Evolutionary conservation across 1,140 invertebrate species (phyloP).

Genomic region (Nasonia longicornis): DNA sequence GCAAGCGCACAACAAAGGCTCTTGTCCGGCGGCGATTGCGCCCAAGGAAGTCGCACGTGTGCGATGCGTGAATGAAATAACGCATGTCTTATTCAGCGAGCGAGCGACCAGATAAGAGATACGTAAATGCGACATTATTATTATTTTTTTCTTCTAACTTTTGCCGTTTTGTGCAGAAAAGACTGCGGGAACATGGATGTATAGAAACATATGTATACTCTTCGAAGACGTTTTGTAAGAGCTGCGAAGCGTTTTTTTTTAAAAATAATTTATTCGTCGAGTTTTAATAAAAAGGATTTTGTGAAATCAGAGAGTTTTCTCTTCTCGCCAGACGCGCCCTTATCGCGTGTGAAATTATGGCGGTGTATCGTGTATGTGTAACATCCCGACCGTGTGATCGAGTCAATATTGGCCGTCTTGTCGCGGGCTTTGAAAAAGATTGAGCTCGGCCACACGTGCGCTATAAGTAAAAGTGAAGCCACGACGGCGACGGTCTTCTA

Average conservation of each 20-base stretch:
- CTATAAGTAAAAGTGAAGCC: not conserved
- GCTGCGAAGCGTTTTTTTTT: not conserved
- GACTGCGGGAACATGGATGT: not conserved
- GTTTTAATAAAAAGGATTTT: not conserved
- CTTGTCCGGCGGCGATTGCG: slow-evolving; percentile 6
- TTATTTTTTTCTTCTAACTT: not conserved
- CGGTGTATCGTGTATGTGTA: too few species aligned
- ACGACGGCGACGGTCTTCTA: not conserved
- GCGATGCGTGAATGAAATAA: slow-evolving; percentile 20
- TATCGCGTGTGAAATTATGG: too few species aligned
- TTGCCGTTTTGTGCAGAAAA: not conserved
- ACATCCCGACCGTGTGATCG: too few species aligned
- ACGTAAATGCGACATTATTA: not conserved
- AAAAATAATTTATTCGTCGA: not conserved
- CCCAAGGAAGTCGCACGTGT: slow-evolving; percentile 25
- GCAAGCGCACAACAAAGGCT: slow-evolving; percentile 5
- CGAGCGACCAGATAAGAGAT: not conserved
- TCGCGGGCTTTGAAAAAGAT: not conserved
- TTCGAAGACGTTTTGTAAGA: too few species aligned
- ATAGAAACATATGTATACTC: too few species aligned
- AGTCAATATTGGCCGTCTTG: not conserved
- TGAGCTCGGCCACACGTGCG: not conserved
- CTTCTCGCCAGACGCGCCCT: too few species aligned
- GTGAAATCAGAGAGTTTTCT: not conserved
- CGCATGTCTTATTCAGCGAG: not conserved